phyloP scores from a whole-genome alignment of 1,140 invertebrate species.

The Geopemphigus sp. region DNA sequence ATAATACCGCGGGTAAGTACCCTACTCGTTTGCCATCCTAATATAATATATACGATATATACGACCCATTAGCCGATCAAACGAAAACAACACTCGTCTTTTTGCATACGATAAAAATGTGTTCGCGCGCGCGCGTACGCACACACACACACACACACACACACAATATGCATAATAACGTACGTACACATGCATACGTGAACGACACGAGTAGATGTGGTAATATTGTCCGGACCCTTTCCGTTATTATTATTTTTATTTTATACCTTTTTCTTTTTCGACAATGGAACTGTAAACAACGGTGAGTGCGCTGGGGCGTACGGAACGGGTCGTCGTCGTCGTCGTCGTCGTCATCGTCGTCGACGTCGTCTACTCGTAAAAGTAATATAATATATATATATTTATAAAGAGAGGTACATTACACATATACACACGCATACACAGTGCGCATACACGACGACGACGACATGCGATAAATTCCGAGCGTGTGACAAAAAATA shows the following conservation, averaged over 20 bases:
- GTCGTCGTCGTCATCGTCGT: too few species aligned
- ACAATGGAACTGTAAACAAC: slow-evolving; percentile 43
- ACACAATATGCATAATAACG: background rate
- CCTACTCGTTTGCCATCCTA: background rate
- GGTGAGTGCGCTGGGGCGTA: slow-evolving; percentile 18
- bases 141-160: too few species aligned
- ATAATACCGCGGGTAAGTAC: background rate
- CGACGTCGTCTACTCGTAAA: too few species aligned
- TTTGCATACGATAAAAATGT: slow-evolving; percentile 2
- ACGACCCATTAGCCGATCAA: slow-evolving; percentile 45
- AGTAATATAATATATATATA: background rate
- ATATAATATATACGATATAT: background rate
- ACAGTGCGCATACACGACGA: too few species aligned
- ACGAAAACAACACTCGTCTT: slow-evolving; percentile 36
- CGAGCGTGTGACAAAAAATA: slow-evolving; percentile 19
- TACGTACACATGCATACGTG: background rate
- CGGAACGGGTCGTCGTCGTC: background rate
- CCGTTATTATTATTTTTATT: slow-evolving; percentile 28
- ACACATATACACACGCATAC: too few species aligned
- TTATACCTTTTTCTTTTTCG: slow-evolving; percentile 15
- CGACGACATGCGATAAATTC: slow-evolving; percentile 3
- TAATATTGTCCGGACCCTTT: slow-evolving; percentile 41
- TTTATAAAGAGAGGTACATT: too few species aligned
- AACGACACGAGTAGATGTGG: slow-evolving; percentile 13
- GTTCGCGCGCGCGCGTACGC: background rate